Evolutionary conservation across 2,888 invertebrate genomes (phyloP).

Genomic region (Papilio protenor): DNA sequence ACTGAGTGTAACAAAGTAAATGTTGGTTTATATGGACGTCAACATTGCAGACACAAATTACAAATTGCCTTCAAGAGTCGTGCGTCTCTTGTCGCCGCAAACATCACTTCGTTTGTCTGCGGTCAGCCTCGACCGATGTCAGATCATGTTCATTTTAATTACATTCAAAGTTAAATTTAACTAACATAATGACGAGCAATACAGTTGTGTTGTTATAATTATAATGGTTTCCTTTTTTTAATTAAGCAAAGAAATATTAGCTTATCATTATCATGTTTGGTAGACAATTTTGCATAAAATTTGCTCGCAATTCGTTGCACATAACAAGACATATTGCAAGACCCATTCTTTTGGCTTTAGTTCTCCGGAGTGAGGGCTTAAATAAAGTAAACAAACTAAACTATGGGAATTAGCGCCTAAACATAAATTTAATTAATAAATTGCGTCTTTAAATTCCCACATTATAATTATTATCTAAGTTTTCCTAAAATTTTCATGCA

Average conservation of each 20-base stretch:
- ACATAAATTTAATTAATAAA: background rate
- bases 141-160: slow-evolving; percentile 32
- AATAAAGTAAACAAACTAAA: background rate
- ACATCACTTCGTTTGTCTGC: slow-evolving; percentile 30
- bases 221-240: background rate
- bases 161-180: slow-evolving; percentile 26
- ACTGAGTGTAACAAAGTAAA: background rate
- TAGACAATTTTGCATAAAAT: background rate
- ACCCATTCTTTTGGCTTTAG: background rate
- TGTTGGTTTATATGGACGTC: slow-evolving; percentile 1
- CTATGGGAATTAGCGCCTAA: slow-evolving; percentile 1
- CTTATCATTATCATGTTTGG: background rate
- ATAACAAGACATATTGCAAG: background rate
- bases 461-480: background rate
- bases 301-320: background rate
- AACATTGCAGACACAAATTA: slow-evolving; percentile 30
- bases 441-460: slow-evolving; percentile 1
- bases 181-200: slow-evolving; percentile 11
- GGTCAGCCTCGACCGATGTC: slow-evolving; percentile 19
- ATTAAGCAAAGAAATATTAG: background rate
- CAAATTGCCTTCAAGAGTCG: slow-evolving; percentile 23
- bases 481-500: background rate
- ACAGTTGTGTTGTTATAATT: background rate
- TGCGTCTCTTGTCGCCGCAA: slow-evolving; percentile 31
- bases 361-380: background rate